These are phyloP conservation scores for Polia nebulosa DNA, from an alignment of 2,888 invertebrate genomes.

Conservation along the genomic window DNA sequence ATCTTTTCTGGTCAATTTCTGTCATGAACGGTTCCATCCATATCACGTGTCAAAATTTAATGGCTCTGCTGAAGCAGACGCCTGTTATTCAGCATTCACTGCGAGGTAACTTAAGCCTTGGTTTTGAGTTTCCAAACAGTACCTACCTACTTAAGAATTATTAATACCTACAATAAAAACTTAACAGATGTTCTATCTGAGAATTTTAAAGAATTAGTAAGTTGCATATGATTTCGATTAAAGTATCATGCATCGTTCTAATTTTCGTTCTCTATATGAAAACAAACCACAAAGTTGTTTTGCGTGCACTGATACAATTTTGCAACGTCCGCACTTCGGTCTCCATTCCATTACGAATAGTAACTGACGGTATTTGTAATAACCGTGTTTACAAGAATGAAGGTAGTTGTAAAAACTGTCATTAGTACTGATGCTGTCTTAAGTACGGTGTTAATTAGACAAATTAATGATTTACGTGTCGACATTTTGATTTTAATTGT, in stretches of 20 bases:
- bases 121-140: no score
- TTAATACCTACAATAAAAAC: no score
- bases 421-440: slow-evolving; percentile 12
- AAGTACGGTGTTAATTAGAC: slow-evolving; percentile 5
- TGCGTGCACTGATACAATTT: slow-evolving; percentile 34
- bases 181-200: no score
- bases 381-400: slow-evolving; percentile 24
- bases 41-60: no score
- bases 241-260: no score
- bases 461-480: slow-evolving; percentile 6
- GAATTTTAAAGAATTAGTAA: no score
- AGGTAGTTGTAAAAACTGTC: slow-evolving; percentile 20
- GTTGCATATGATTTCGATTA: neutral
- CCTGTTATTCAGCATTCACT: no score
- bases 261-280: neutral
- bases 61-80: no score
- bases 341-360: slow-evolving; percentile 16
- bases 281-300: slow-evolving; percentile 29
- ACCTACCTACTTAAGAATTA: no score
- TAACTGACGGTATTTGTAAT: slow-evolving; percentile 31
- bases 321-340: slow-evolving; percentile 35
- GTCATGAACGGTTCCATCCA: no score
- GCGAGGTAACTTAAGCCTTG: no score
- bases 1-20: no score
- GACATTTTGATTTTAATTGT: slow-evolving; percentile 15